These are phyloP conservation scores for Hippopotamus amphibius DNA, from an alignment of 2,113 vertebrate species.

Conservation along the genomic window DNA sequence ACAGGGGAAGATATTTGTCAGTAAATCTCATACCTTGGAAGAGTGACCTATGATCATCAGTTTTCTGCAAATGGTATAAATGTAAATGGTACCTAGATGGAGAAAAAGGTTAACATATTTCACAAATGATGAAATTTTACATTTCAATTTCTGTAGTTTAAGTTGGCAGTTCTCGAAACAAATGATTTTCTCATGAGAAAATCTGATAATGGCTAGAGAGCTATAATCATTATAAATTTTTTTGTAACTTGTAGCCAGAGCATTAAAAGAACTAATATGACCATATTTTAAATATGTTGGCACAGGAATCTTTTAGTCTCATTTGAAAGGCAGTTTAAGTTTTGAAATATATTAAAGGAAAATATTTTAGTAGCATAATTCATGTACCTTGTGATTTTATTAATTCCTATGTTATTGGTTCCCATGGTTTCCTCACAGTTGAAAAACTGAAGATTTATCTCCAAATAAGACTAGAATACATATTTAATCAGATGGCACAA, in stretches of 20 bases:
- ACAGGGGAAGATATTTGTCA: background rate
- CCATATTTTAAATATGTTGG: conserved; percentile 30
- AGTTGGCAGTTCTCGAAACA: background rate
- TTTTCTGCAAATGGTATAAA: conserved; percentile 95
- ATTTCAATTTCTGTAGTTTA: background rate
- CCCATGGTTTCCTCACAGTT: background rate
- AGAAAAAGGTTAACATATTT: conserved; percentile 60
- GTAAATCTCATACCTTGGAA: conserved; percentile 90
- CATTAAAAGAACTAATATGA: conserved; percentile 56
- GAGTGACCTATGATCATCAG: conserved; percentile 92
- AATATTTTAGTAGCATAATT: conserved; percentile 30
- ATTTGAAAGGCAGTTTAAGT: conserved; percentile 30
- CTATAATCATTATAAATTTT: conserved; percentile 13
- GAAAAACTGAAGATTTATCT: conserved; percentile 62
- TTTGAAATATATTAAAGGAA: conserved; percentile 59
- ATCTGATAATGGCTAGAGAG: background rate
- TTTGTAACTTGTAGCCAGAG: background rate
- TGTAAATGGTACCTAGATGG: conserved; percentile 91
- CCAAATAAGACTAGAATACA: conserved; percentile 55
- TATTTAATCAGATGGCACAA: conserved; percentile 50
- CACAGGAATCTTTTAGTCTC: background rate
- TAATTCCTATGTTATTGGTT: conserved; percentile 1
- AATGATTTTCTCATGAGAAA: background rate
- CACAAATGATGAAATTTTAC: background rate
- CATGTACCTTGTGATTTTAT: conserved; percentile 52